phyloP scores from a whole-genome alignment of 2,888 invertebrate genomes.

The Onchidella celtica region DNA sequence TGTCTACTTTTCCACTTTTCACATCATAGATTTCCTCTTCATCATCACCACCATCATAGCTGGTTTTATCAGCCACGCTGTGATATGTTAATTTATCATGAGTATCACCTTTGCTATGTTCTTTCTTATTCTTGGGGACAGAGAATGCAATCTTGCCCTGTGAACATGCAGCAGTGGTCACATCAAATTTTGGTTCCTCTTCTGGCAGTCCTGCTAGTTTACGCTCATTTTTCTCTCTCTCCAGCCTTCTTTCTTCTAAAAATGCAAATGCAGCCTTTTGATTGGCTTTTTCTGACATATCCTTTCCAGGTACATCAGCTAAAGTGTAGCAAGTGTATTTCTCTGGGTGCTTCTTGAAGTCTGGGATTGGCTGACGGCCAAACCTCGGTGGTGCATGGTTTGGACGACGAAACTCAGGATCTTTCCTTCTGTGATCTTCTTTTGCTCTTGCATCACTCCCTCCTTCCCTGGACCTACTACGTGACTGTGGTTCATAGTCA shows the following conservation, averaged over 20 bases:
- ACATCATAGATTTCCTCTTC: slow-evolving; percentile 39
- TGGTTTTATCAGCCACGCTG: neutral
- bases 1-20: slow-evolving; percentile 6
- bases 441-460: neutral
- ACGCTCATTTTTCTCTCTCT: slow-evolving; percentile 52
- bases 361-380: slow-evolving; percentile 57
- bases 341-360: slow-evolving; percentile 87
- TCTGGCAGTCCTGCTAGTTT: slow-evolving; percentile 71
- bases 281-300: slow-evolving; percentile 90
- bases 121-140: slow-evolving; percentile 25
- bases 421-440: neutral
- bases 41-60: neutral
- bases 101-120: neutral
- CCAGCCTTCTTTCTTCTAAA: slow-evolving; percentile 83
- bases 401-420: slow-evolving; percentile 19
- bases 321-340: slow-evolving; percentile 91
- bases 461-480: neutral
- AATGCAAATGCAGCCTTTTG: slow-evolving; percentile 89
- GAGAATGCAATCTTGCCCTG: slow-evolving; percentile 63
- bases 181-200: slow-evolving; percentile 56
- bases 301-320: slow-evolving; percentile 87
- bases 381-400: slow-evolving; percentile 29
- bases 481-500: slow-evolving; percentile 16
- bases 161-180: slow-evolving; percentile 62
- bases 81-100: no score